Evolutionary conservation across 2,888 invertebrate species (phyloP), one percentile per base, ranked within the genome.

Genomic region (Caenorhabditis sp.): DNA sequence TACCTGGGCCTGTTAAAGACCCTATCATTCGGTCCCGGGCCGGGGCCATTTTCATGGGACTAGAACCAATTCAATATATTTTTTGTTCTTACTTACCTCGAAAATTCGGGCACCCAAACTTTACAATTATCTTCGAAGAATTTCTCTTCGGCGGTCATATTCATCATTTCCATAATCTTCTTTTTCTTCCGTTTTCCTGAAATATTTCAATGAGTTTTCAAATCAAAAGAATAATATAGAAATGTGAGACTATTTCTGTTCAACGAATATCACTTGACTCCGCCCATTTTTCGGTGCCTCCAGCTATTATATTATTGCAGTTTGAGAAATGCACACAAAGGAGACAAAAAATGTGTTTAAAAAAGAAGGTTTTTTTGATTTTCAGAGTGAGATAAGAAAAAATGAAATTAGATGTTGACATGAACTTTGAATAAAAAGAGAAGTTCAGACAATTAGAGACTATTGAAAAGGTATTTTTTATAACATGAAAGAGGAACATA

Each of bases 1-100:
- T n/a, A n/a, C n/a, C n/a, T n/a, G n/a, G n/a, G n/a, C n/a, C n/a
- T n/a, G n/a, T n/a, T n/a, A n/a, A n/a, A n/a, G n/a, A n/a, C n/a
- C n/a, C n/a, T n/a, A n/a, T n/a, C n/a, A n/a, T n/a, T n/a, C n/a
- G n/a, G n/a, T n/a, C n/a, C n/a, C n/a, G n/a, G n/a, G n/a, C n/a
- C n/a, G n/a, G n/a, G n/a, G n/a, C n/a, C n/a, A n/a, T n/a, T n/a
- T n/a, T n/a, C n/a, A n/a, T n/a, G n/a, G n/a, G n/a, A n/a, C n/a
- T n/a, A n/a, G n/a, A n/a, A n/a, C n/a, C n/a, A n/a, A n/a, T n/a
- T n/a, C n/a, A n/a, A n/a, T n/a, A n/a, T n/a, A n/a, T n/a, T n/a
- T n/a, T n/a, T n/a, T n/a, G n/a, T n/a, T n/a, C n/a, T n/a, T n/a
- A 36, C 24, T 57, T 23, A 43, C 43, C 54, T 51, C 51, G 23